These are phyloP conservation scores for Phrynocephalus guinanensis DNA, from an alignment of 2,797 vertebrate genomes.

Conservation along the genomic window DNA sequence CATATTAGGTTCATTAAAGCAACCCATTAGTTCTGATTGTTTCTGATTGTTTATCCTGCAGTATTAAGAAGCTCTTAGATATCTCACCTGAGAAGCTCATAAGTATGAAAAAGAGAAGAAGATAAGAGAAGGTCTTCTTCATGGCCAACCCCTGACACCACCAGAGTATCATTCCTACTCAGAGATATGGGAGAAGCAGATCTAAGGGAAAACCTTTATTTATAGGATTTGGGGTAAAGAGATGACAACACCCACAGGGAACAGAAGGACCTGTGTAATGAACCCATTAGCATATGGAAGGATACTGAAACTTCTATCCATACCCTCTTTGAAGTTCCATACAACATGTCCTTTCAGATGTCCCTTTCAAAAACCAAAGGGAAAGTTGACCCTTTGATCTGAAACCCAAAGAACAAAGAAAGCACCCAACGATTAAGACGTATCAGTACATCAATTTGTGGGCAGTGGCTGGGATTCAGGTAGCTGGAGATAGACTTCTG, in stretches of 20 bases:
- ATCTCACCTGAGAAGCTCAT: slow-evolving; percentile 10
- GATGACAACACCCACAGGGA: background rate
- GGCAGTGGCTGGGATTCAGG: background rate
- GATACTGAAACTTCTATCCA: background rate
- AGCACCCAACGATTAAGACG: background rate
- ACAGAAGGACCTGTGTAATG: background rate
- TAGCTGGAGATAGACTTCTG: background rate
- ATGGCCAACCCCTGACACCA: background rate
- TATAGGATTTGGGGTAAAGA: background rate
- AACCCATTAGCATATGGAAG: background rate
- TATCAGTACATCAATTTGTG: too few relatives aligned
- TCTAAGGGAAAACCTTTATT: background rate
- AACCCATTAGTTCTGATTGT: background rate
- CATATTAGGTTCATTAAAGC: background rate
- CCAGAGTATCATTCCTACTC: background rate
- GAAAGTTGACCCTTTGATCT: background rate
- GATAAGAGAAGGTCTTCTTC: background rate
- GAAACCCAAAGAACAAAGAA: background rate
- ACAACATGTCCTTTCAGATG: background rate
- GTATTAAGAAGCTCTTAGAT: background rate
- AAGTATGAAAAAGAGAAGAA: background rate
- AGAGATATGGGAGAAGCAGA: background rate
- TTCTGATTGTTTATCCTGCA: background rate
- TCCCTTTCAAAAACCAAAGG: background rate
- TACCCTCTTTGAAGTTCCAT: too few relatives aligned